Percentiles rank a stretch among this genome's conserved stretches.
These are phyloP conservation scores for Acholoe squamosa DNA, from an alignment of 2,888 invertebrate genomes.

Conservation along the genomic window DNA sequence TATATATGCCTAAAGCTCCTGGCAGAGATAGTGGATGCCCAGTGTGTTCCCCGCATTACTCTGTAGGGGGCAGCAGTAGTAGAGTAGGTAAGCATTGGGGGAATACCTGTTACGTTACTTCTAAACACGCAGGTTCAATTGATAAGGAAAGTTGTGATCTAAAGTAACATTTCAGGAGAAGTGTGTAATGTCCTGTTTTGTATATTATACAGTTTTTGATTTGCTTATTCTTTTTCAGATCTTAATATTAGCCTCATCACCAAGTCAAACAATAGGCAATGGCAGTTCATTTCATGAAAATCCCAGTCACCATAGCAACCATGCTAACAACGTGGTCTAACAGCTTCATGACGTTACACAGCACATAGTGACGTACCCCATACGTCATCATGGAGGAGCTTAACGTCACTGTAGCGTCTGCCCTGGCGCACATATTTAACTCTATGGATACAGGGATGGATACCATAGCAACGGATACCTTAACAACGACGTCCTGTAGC, in stretches of 20 bases:
- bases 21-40: too few species aligned
- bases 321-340: too few species aligned
- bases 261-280: neutral
- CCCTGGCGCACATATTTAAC: neutral
- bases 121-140: neutral
- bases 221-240: neutral
- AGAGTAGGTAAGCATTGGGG: too few species aligned
- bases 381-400: conserved; percentile 15
- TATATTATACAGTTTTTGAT: neutral
- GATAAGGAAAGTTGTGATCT: neutral
- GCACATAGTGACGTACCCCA: neutral
- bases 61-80: too few species aligned
- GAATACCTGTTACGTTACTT: too few species aligned
- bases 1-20: too few species aligned
- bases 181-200: neutral
- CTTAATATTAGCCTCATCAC: neutral
- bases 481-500: neutral
- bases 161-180: neutral
- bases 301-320: neutral
- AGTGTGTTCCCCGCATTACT: too few species aligned
- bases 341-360: neutral
- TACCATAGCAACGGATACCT: conserved; percentile 10
- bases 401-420: neutral
- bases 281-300: neutral
- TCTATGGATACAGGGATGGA: neutral